These are phyloP conservation scores for Digitonthophagus gazella DNA, from an alignment of 2,888 invertebrate genomes.

Conservation along the genomic window DNA sequence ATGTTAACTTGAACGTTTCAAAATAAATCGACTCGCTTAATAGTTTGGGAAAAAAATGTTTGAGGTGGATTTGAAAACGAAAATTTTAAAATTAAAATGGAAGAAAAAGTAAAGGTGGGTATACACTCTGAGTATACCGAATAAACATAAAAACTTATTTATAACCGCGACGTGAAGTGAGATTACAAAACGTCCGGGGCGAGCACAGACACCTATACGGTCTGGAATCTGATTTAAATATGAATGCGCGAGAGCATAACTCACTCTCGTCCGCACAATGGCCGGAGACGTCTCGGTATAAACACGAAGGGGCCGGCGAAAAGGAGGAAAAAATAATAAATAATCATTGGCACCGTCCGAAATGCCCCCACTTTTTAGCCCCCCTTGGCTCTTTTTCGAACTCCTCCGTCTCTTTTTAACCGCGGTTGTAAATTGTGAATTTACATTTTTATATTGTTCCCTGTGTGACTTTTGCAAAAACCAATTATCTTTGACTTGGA, in stretches of 20 bases:
- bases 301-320: slow-evolving; percentile 12
- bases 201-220: neutral
- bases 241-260: slow-evolving; percentile 13
- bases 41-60: neutral
- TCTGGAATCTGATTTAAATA: slow-evolving; percentile 16
- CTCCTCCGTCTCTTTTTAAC: neutral
- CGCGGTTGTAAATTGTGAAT: slow-evolving; percentile 11
- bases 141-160: neutral
- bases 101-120: neutral
- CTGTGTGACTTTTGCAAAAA: neutral
- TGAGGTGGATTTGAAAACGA: too few relatives aligned
- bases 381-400: too few relatives aligned
- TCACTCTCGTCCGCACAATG: slow-evolving; percentile 12
- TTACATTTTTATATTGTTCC: slow-evolving; percentile 21
- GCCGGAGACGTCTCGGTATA: slow-evolving; percentile 12
- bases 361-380: too few relatives aligned
- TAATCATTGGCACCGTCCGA: neutral
- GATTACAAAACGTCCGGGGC: neutral
- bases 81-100: neutral
- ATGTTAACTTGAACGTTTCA: slow-evolving; percentile 10
- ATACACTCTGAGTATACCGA: neutral
- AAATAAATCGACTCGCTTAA: too few relatives aligned
- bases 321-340: slow-evolving; percentile 10
- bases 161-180: neutral
- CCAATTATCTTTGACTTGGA: neutral